Conservation (phyloP, 2,113 vertebrate species). For the Vimba vimba region DNA sequence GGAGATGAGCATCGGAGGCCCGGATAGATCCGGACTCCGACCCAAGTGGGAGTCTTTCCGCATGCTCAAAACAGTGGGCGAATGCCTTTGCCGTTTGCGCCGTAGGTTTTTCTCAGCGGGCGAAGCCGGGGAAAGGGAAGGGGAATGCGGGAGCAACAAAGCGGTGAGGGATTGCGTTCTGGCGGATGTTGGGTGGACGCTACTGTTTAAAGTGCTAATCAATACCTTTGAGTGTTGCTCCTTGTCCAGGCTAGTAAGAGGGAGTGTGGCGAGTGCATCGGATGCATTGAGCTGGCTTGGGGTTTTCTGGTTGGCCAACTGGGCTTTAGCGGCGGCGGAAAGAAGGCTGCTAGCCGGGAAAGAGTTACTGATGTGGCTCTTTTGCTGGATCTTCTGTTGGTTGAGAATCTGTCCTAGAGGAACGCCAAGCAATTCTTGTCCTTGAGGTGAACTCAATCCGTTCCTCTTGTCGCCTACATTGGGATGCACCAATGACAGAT, state of each 20-base stretch:
- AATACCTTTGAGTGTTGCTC: constrained; percentile 77
- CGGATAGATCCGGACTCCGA: constrained; percentile 7
- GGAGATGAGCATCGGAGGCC: constrained; percentile 4
- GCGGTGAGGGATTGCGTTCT: constrained; percentile 66
- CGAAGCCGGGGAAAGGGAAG: constrained; percentile 58
- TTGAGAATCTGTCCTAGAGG: constrained; percentile 79
- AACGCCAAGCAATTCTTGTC: constrained; percentile 75
- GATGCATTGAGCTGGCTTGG: constrained; percentile 61
- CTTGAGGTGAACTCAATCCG: constrained; percentile 62
- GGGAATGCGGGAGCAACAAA: constrained; percentile 66
- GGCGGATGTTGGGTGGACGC: constrained; percentile 63
- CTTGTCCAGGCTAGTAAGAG: constrained; percentile 66
- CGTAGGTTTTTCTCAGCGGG: constrained; percentile 55
- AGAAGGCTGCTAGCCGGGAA: constrained; percentile 89
- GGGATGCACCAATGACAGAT: constrained; percentile 57
- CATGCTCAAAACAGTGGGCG: constrained; percentile 75
- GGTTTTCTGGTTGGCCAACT: constrained; percentile 81
- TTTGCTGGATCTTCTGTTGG: constrained; percentile 75
- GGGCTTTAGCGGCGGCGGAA: constrained; percentile 88
- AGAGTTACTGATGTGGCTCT: constrained; percentile 70
- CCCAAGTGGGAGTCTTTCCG: constrained; percentile 69
- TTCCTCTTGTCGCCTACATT: constrained; percentile 53
- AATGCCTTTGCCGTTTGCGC: constrained; percentile 62
- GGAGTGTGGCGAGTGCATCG: constrained; percentile 48
- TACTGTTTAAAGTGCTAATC: constrained; percentile 90